Evolutionary conservation across 2,888 invertebrate genomes (phyloP), one percentile per base, ranked within the genome.

Genomic region (Thereva nobilitata): DNA sequence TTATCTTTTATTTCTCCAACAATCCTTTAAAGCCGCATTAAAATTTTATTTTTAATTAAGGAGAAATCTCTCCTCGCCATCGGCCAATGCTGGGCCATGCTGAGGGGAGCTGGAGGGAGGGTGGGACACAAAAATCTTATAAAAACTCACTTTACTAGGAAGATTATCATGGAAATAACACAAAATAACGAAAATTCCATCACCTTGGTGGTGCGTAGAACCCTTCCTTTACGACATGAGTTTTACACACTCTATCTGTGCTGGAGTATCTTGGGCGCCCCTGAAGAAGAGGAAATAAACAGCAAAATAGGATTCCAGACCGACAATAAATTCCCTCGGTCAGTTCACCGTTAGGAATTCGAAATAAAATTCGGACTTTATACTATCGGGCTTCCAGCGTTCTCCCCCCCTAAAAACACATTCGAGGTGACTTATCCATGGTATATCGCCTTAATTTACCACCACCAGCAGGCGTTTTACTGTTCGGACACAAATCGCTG

Each of bases 351-450:
- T 55, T 65, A 49, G 64, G 55, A 65, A 55, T 65, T 55, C 34
- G 41, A 65, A 54, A 54, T 55, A 54, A 55, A 65, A 65, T 53
- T 64, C 64, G 64, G 64, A 64, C 52, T 64, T 64, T 64, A 64
- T 64, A 64, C 53, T 53, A 52, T 42, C 61, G 61, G 50, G 50
- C 34, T 37, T 34, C 41, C 40, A 49, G 42, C 37, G 38, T 59
- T 23, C 23, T 23, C 23, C 61, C 61, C 61, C 61, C 61, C 8
- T 50, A 40, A 35, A 50, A 61, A 61, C 50, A 61, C 61, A 61
- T 50, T 61, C 50, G 61, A 50, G 61, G 61, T 61, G 50, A 61
- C 61, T 61, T 61, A 61, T 61, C 50, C 61, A 23, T 47, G 50
- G 61, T 40, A 40, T 49, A 50, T 61, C 61, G 61, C 61, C 61